Evolutionary conservation across 1,140 invertebrate species (phyloP).

Genomic region (Drosophila prosaltans): DNA sequence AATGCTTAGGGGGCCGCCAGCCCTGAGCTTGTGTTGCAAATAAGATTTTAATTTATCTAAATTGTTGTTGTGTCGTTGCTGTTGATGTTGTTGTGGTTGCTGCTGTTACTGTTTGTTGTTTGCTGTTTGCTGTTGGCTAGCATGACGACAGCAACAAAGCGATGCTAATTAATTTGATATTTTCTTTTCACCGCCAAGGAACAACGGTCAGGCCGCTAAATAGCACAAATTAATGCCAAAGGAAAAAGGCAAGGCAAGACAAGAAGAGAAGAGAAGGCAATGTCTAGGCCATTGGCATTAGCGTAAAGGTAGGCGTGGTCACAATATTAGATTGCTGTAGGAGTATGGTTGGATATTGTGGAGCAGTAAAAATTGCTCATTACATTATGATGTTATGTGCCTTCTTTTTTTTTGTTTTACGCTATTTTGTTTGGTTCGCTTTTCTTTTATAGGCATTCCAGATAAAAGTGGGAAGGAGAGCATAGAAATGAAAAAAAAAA

Average conservation of each 20-base stretch:
- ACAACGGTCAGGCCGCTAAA: slow-evolving; percentile 34
- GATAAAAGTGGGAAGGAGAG: not conserved
- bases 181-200: slow-evolving; percentile 32
- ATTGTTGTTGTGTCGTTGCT: slow-evolving; percentile 8
- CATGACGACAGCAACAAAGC: slow-evolving; percentile 46
- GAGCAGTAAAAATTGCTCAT: slow-evolving; percentile 50
- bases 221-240: slow-evolving; percentile 57
- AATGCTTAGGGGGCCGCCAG: slow-evolving; percentile 20
- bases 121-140: slow-evolving; percentile 23
- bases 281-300: slow-evolving; percentile 38
- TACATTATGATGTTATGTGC: slow-evolving; percentile 49
- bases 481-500: slow-evolving; percentile 25
- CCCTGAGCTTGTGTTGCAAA: slow-evolving; percentile 30
- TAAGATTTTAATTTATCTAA: slow-evolving; percentile 57
- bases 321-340: not conserved
- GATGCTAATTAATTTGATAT: slow-evolving; percentile 74
- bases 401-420: slow-evolving; percentile 17
- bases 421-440: slow-evolving; percentile 45
- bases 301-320: not conserved
- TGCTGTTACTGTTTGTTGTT: slow-evolving; percentile 36
- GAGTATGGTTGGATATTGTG: not conserved
- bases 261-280: slow-evolving; percentile 15
- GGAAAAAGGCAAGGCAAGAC: slow-evolving; percentile 21
- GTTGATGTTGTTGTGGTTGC: slow-evolving; percentile 28
- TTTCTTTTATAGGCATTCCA: slow-evolving; percentile 71